Evolutionary conservation across 1,140 invertebrate species (phyloP).

Genomic region (Drosophila teissieri): DNA sequence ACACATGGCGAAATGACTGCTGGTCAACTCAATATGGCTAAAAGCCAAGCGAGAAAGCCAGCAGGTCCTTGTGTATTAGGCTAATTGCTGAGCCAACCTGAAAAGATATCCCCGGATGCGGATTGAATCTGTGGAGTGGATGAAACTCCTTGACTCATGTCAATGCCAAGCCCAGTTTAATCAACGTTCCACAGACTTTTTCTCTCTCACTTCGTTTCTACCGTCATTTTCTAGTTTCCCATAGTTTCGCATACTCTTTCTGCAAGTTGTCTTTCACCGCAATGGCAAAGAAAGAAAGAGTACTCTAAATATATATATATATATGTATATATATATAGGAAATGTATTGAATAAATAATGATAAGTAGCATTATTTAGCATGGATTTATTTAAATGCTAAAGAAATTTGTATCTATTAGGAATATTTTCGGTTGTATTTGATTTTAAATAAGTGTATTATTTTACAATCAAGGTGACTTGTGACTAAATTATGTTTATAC

Average conservation of each 20-base stretch:
- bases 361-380: too few relatives aligned
- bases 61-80: constrained; percentile 69
- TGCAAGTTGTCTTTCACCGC: background rate
- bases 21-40: constrained; percentile 66
- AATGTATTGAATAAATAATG: too few relatives aligned
- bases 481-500: too few relatives aligned
- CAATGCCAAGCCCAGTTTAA: constrained; percentile 72
- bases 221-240: constrained; percentile 4
- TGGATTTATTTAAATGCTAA: too few relatives aligned
- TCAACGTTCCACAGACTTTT: constrained; percentile 64
- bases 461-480: too few relatives aligned
- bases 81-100: constrained; percentile 68
- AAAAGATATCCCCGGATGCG: constrained; percentile 59
- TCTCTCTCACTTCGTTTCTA: constrained; percentile 10
- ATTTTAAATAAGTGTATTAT: too few relatives aligned
- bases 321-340: too few relatives aligned
- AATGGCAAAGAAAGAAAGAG: too few relatives aligned
- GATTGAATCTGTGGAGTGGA: constrained; percentile 38
- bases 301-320: background rate
- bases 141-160: constrained; percentile 50
- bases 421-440: too few relatives aligned
- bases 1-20: constrained; percentile 14
- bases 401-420: too few relatives aligned
- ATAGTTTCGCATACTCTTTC: constrained; percentile 26
- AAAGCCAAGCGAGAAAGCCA: constrained; percentile 61